Base-by-base conservation (phyloP, 1,140 invertebrate genomes). In the Lethocerus indicus region DNA sequence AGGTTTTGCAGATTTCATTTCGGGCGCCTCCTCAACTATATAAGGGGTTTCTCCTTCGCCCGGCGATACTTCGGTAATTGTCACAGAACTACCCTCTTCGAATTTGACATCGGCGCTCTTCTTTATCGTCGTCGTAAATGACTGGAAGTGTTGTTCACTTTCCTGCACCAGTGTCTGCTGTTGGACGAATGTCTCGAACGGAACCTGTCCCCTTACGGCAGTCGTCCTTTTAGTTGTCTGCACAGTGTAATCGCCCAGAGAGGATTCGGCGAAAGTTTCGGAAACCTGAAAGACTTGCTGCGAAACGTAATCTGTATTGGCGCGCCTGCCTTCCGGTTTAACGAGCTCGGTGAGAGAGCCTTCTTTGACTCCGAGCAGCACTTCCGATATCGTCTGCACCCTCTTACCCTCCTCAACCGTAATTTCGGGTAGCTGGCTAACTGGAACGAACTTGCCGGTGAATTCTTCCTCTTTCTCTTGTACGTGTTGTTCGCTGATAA, bases 11-110 rank as follows among this genome's bases (percentile, higher is more conserved):
- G 37, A 47, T 40, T 56, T 49, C 50, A 71, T 63, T 42, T 68
- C 64, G 9, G 73, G 44, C 1, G 59, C 57, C 25, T 72, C 69
- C 60, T 68, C 63, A 2, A 54, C 59, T 13, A 40, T 53, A 54
- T 67, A 61, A 5, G 68, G 69, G 50, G 56, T 62, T 42, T 55
- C 53, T 47, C 56, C 56, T 39, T 64, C 55, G 13, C 55, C 53
- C 25, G 72, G 58, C 32, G 56, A 28, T 12, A 64, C 63, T 63
- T 75, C 73, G 59, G 56, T 64, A 9, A 74, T 59, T 52, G 65
- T 61, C 12, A 74, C 32, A 53, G 67, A 57, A 59, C 68, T 59
- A 32, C 61, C 65, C 63, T 71, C 67, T 55, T 66, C 63, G 56
- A 73, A 73, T 12, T 47, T 56, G 26, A 74, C 51, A 24, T 39